Evolutionary conservation across 2,888 invertebrate genomes (phyloP), one percentile per base, ranked within the genome.

Genomic region (Dendrolimus pini): DNA sequence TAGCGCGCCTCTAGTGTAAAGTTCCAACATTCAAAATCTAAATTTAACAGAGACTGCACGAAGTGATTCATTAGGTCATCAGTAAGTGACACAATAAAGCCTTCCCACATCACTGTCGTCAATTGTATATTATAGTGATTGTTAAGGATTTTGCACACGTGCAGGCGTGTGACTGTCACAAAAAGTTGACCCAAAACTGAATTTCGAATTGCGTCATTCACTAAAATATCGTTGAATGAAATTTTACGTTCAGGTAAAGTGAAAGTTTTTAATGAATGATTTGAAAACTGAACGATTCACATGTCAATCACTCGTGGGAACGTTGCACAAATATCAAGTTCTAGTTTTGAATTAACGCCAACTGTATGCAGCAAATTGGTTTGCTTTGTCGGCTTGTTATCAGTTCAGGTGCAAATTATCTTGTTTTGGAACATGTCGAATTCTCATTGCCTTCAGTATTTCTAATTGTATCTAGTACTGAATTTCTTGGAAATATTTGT

Each of bases 1-100:
- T 30, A 30, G 30, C 6, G 30, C 6, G 30, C 30, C 30, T 0
- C 0, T 30, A 30, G 30, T 30, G 3, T 30, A 18, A 6, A 30
- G 6, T 30, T 6, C 30, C 30, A 30, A 30, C 3, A 30, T 30
- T 30, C 30, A 30, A 30, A 30, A 47, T 47, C 7, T 47, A 8
- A 47, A 47, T 47, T 47, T 47, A 9, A 47, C 47, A 47, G 9
- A 47, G 47, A 30, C 3, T 47, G 47, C 9, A 47, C 77, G 76
- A 82, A 82, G 79, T 78, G 73, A 81, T 83, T 82, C 82, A 85
- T 78, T 80, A 76, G 82, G 82, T 82, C 78, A 80, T 70, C 68
- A 69, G 72, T 76, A 76, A 79, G 65, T 66, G 60, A 67, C 68
- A 78, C 75, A 81, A 79, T 75, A 64, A 62, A 65, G 64, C 65